These are phyloP conservation scores for Vulpes vulpes DNA, from an alignment of 2,113 vertebrate species.

Conservation along the genomic window DNA sequence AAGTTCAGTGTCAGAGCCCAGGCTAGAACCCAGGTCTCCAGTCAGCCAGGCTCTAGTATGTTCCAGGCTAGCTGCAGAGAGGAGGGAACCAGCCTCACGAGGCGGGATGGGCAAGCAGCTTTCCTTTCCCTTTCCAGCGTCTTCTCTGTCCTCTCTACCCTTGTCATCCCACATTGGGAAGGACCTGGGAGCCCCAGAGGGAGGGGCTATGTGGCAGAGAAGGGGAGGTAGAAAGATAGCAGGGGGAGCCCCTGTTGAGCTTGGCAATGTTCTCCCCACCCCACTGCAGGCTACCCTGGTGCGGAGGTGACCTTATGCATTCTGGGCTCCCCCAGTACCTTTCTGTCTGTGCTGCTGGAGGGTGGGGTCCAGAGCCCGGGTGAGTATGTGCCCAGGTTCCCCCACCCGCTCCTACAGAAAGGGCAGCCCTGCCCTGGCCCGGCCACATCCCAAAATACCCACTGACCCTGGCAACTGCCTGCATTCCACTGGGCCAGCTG, in stretches of 20 bases:
- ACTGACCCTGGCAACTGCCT: slow-evolving; percentile 57
- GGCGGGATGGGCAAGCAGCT: not conserved
- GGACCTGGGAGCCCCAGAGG: not conserved
- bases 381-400: slow-evolving; percentile 73
- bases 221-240: not conserved
- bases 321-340: slow-evolving; percentile 86
- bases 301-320: slow-evolving; percentile 87
- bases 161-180: not conserved
- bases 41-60: not conserved
- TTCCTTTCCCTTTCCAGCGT: not conserved
- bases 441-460: slow-evolving; percentile 80
- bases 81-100: not conserved
- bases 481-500: slow-evolving; percentile 71
- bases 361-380: slow-evolving; percentile 87
- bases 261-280: not conserved
- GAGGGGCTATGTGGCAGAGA: not conserved
- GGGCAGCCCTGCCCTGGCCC: slow-evolving; percentile 65
- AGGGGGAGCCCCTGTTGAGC: not conserved
- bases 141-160: not conserved
- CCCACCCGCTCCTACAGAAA: slow-evolving; percentile 65
- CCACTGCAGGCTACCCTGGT: slow-evolving; percentile 78
- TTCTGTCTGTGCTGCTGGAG: slow-evolving; percentile 87
- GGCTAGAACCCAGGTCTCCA: not conserved
- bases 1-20: not conserved
- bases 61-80: not conserved